Base-by-base conservation (phyloP, 2,113 vertebrate genomes). In the Callithrix jacchus region DNA sequence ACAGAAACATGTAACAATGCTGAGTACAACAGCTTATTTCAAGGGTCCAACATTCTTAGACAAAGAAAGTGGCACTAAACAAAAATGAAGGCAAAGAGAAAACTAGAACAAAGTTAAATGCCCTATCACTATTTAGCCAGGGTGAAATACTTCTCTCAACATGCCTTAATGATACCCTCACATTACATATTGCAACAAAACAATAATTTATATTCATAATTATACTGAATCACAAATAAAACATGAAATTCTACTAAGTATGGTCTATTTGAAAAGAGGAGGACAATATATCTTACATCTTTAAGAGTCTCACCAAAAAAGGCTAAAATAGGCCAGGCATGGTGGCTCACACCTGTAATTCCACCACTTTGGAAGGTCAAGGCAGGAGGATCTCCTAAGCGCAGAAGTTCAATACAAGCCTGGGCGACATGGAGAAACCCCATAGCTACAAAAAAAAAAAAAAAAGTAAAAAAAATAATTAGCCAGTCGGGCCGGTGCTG, bases 151-250 rank as follows among this genome's bases (percentile, higher is more conserved):
- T 86, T 86, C 27, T 95, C 61, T 74, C 32, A 66, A 77, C 54
- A 97, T 10, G 68, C 45, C 40, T 83, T 49, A 52, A 93, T 37
- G 5, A 87, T 71, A 96, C 68, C 70, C 61, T 89, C 14, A n/a
- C 21, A 83, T 40, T 96, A 77, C 47, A 49, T 18, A 92, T 87
- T 79, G 64, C 8, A 89, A 77, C 20, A 80, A 2, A 25, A 95
- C 25, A 73, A 79, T 91, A 92, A 93, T 54, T 96, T 93, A 97
- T 49, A 95, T 89, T 94, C 91, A 93, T 68, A 74, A 87, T 77
- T 80, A 84, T n/a, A 93, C 25, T 73, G 27, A 86, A 89, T 83
- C 83, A 95, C 40, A 94, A 87, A 47, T 90, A 94, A 84, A 91
- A 91, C 54, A 79, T 52, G 58, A 77, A 54, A 18, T 89, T 95